Percentiles rank a stretch among this genome's conserved stretches.
These are phyloP conservation scores for Cydia strobilella DNA, from an alignment of 1,140 invertebrate species.

Conservation along the genomic window DNA sequence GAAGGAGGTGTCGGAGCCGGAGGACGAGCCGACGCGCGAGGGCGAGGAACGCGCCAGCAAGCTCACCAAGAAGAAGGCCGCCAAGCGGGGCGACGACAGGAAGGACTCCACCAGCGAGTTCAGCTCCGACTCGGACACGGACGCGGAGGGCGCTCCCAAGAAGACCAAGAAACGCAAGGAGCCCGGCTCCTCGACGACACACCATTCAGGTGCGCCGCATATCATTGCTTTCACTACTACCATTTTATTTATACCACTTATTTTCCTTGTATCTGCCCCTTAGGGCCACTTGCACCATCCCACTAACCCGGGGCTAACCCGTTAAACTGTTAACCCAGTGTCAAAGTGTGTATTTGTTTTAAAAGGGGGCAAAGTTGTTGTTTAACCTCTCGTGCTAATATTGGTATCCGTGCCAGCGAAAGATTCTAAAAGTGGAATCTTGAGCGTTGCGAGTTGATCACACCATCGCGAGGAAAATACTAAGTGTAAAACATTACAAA, in stretches of 20 bases:
- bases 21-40: slow-evolving; percentile 80
- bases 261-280: too few relatives aligned
- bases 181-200: slow-evolving; percentile 22
- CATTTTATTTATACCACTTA: neutral
- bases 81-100: slow-evolving; percentile 82
- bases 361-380: too few relatives aligned
- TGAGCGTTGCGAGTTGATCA: too few relatives aligned
- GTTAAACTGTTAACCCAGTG: too few relatives aligned
- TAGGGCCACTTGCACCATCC: too few relatives aligned
- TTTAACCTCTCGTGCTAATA: too few relatives aligned
- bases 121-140: slow-evolving; percentile 87
- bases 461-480: too few relatives aligned
- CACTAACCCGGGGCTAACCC: too few relatives aligned
- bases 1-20: slow-evolving; percentile 83
- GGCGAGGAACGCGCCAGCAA: slow-evolving; percentile 82
- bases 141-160: slow-evolving; percentile 47
- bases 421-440: too few relatives aligned
- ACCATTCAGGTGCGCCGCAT: slow-evolving; percentile 39
- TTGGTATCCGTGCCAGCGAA: too few relatives aligned
- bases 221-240: neutral
- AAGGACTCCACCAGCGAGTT: slow-evolving; percentile 87
- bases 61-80: slow-evolving; percentile 83
- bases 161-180: slow-evolving; percentile 75
- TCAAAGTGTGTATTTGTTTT: too few relatives aligned
- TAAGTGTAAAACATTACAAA: too few relatives aligned